Conservation (phyloP, 2,888 invertebrate species). For the Temnothorax ravouxi region DNA sequence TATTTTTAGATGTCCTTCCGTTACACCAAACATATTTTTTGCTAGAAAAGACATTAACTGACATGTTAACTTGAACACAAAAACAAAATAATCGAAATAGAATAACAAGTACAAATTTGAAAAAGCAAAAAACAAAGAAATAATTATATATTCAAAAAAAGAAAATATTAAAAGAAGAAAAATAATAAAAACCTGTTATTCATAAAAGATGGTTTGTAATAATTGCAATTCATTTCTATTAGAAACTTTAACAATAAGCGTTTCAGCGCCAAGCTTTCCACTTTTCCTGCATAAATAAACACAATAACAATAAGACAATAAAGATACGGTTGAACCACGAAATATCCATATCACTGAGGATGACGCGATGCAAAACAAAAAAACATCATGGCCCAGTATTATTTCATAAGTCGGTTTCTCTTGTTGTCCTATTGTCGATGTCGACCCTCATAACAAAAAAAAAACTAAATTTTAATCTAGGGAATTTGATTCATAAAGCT, state of each 20-base stretch:
- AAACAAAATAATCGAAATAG: constrained; percentile 7
- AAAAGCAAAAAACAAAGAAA: background rate
- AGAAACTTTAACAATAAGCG: too few species aligned
- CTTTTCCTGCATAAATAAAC: too few species aligned
- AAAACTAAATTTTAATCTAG: background rate
- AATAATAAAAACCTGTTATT: constrained; percentile 21
- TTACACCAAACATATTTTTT: background rate
- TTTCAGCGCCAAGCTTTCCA: too few species aligned
- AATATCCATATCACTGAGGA: too few species aligned
- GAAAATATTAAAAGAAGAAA: background rate
- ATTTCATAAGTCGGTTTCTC: too few species aligned
- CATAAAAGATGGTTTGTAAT: background rate
- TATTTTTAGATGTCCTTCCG: background rate
- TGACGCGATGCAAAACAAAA: too few species aligned
- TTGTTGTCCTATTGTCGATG: too few species aligned
- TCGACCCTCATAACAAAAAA: too few species aligned
- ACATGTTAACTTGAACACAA: background rate
- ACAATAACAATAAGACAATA: too few species aligned
- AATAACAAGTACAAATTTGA: background rate
- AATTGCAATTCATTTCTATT: background rate
- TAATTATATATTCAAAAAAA: background rate
- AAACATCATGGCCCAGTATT: too few species aligned
- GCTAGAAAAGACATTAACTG: background rate
- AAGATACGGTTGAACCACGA: too few species aligned
- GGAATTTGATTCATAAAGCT: background rate